Conservation (phyloP, 2,797 vertebrate genomes). For the Pseudocheirus occidentalis region DNA sequence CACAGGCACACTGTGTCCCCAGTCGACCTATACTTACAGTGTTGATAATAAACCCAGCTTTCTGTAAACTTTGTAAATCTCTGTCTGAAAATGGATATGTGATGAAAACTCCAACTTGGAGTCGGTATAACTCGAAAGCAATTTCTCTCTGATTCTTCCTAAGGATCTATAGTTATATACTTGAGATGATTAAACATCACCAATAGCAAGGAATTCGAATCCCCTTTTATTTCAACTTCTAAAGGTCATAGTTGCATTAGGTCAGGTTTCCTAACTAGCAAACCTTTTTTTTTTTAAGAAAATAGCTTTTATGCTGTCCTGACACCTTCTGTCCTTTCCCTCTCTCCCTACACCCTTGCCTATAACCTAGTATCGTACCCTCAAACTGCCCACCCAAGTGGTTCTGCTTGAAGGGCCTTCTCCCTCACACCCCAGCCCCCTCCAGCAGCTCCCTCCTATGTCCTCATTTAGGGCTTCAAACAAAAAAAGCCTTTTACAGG, state of each 20-base stretch:
- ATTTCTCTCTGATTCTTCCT: conserved; percentile 21
- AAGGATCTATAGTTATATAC: neutral
- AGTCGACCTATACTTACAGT: conserved; percentile 8
- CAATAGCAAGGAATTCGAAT: no score
- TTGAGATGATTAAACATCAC: neutral
- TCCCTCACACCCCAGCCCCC: conserved; percentile 21
- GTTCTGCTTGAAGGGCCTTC: conserved; percentile 57
- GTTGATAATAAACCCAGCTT: conserved; percentile 7
- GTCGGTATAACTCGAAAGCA: conserved; percentile 35
- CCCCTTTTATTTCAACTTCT: neutral
- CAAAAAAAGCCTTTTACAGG: conserved; percentile 70
- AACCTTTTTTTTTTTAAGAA: neutral
- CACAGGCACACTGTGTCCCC: neutral
- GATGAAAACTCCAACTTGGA: conserved; percentile 5
- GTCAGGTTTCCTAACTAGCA: neutral
- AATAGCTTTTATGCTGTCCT: neutral
- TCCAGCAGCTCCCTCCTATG: conserved; percentile 12
- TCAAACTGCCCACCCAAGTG: neutral
- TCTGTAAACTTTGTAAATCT: neutral
- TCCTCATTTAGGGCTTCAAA: conserved; percentile 19
- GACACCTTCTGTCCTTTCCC: neutral
- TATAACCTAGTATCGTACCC: conserved; percentile 3
- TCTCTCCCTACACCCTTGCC: neutral
- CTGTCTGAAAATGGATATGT: conserved; percentile 9
- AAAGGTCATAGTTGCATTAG: neutral